phyloP scores from a whole-genome alignment of 2,113 vertebrate species.

The Elgaria multicarinata region DNA sequence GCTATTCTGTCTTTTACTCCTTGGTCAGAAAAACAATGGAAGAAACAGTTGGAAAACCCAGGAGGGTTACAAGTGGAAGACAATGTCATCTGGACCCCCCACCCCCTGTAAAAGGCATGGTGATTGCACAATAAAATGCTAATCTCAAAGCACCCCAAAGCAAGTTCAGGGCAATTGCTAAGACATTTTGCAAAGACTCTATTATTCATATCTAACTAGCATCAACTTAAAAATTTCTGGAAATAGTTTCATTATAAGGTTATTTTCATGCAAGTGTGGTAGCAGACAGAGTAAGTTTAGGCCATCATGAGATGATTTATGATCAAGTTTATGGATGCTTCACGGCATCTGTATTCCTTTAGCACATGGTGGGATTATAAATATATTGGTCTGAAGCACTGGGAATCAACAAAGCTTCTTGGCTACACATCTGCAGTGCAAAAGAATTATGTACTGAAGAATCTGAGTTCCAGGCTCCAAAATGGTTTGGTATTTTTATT shows the following conservation, averaged over 20 bases:
- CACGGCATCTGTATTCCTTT: conserved; percentile 63
- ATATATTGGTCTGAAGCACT: conserved; percentile 57
- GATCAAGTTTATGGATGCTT: conserved; percentile 68
- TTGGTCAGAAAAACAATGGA: too few relatives aligned
- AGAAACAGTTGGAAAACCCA: too few relatives aligned
- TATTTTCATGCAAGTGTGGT: conserved; percentile 57
- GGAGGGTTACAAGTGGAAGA: too few relatives aligned
- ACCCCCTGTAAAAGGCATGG: too few relatives aligned
- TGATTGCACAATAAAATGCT: too few relatives aligned
- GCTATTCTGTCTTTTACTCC: too few relatives aligned
- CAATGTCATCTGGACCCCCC: too few relatives aligned
- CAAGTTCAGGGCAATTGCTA: neutral
- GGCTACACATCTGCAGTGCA: conserved; percentile 55
- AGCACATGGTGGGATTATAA: conserved; percentile 39
- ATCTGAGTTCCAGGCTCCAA: conserved; percentile 53
- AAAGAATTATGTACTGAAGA: conserved; percentile 43
- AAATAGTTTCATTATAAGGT: conserved; percentile 50
- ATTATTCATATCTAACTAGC: conserved; percentile 57
- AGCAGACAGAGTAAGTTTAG: conserved; percentile 57
- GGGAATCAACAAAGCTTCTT: conserved; percentile 62
- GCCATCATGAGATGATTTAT: conserved; percentile 57
- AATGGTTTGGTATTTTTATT: conserved; percentile 27
- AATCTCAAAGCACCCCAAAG: neutral
- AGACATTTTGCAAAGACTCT: neutral
- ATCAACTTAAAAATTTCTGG: conserved; percentile 29